phyloP scores from a whole-genome alignment of 2,797 vertebrate genomes.

The Squalus acanthias region DNA sequence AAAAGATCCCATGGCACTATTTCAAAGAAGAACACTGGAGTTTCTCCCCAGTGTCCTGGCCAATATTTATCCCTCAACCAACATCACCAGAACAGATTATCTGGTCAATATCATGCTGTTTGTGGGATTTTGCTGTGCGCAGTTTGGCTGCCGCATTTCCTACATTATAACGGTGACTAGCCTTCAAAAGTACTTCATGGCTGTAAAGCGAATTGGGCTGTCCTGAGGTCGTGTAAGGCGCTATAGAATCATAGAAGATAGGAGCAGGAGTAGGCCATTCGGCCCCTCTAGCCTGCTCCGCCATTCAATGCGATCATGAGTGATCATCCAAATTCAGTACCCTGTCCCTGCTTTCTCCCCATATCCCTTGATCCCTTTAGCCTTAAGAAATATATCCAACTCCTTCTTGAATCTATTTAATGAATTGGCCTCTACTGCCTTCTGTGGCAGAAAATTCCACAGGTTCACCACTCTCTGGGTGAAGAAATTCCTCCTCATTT shows the following conservation, averaged over 20 bases:
- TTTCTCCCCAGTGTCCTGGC: not conserved
- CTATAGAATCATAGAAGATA: not conserved
- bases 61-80: not conserved
- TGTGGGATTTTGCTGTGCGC: not conserved
- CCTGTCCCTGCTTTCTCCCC: no score
- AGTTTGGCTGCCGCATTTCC: not conserved
- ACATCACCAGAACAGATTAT: not conserved
- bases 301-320: no score
- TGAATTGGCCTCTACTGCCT: no score
- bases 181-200: not conserved
- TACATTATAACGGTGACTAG: not conserved
- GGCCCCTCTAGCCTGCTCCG: no score
- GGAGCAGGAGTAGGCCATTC: no score
- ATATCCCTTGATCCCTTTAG: no score
- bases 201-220: not conserved
- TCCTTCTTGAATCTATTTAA: no score
- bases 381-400: no score
- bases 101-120: not conserved
- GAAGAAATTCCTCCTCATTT: no score
- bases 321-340: no score
- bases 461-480: no score
- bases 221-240: not conserved
- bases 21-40: not conserved
- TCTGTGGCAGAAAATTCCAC: no score
- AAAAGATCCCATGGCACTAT: not conserved